Evolutionary conservation across 1,140 invertebrate species (phyloP).

Genomic region (Popillia japonica): DNA sequence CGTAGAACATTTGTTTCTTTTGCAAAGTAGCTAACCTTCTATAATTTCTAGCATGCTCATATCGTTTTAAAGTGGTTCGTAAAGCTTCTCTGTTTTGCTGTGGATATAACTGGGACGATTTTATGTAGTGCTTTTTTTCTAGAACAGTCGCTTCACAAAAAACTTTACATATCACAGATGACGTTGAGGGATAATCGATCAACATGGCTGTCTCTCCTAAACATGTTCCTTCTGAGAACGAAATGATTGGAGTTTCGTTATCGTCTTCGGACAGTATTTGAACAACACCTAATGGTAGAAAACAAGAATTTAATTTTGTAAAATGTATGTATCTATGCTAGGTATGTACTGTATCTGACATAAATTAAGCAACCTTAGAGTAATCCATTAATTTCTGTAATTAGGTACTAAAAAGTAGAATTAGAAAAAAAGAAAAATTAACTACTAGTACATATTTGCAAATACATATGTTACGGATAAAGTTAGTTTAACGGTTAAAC

Average conservation of each 20-base stretch:
- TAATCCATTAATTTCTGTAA: too few species aligned
- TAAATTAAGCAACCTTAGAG: too few species aligned
- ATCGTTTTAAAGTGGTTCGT: not conserved
- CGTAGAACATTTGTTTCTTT: not conserved
- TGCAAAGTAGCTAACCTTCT: not conserved
- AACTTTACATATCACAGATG: slow-evolving; percentile 42
- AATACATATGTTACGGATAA: too few species aligned
- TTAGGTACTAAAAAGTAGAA: too few species aligned
- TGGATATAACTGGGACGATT: slow-evolving; percentile 25
- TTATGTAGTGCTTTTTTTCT: slow-evolving; percentile 36
- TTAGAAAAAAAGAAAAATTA: too few species aligned
- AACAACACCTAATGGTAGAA: slow-evolving; percentile 36
- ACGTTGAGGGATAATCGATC: slow-evolving; percentile 36
- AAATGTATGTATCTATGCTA: too few species aligned
- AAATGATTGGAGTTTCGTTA: slow-evolving; percentile 44
- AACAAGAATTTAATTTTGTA: not conserved
- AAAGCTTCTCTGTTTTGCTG: not conserved
- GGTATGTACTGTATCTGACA: too few species aligned
- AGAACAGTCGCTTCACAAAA: slow-evolving; percentile 41
- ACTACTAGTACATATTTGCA: too few species aligned
- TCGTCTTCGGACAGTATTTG: slow-evolving; percentile 46
- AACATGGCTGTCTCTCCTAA: slow-evolving; percentile 44
- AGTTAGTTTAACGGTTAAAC: too few species aligned
- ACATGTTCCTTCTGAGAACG: slow-evolving; percentile 43
- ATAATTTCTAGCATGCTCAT: not conserved